phyloP scores from a whole-genome alignment of 1,140 invertebrate species.

The Neotoxoptera formosana region DNA sequence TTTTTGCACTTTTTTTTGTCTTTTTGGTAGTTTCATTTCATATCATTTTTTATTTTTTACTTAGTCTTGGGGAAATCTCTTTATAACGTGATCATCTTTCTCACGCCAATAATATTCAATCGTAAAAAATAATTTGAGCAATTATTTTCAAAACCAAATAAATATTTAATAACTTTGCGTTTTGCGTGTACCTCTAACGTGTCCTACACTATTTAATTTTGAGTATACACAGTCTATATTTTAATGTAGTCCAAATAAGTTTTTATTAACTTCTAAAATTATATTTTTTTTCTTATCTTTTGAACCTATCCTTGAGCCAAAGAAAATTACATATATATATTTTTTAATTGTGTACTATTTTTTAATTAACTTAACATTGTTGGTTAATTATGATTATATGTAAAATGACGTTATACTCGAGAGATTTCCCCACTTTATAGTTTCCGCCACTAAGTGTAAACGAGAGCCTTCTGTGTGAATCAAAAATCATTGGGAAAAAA shows the following conservation, averaged over 20 bases:
- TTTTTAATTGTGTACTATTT: constrained; percentile 37
- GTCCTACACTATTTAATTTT: neutral
- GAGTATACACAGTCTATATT: neutral
- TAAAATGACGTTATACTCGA: constrained; percentile 42
- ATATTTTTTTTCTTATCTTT: constrained; percentile 22
- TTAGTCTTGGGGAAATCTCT: neutral
- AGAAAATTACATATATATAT: neutral
- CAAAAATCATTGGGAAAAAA: constrained; percentile 46
- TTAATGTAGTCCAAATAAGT: neutral
- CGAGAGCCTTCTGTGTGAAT: constrained; percentile 50
- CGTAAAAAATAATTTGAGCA: neutral
- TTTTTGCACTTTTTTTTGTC: neutral
- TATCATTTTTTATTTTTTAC: neutral
- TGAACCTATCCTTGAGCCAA: neutral
- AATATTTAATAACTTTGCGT: neutral
- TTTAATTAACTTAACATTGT: constrained; percentile 11
- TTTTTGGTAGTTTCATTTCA: constrained; percentile 16
- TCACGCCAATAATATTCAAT: neutral
- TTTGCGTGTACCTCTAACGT: neutral
- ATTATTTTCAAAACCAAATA: neutral
- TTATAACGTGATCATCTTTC: no score
- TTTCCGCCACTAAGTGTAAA: constrained; percentile 37
- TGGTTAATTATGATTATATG: constrained; percentile 27
- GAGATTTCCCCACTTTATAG: constrained; percentile 26
- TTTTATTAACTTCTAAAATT: constrained; percentile 11